These are phyloP conservation scores for Rhagonycha fulva DNA, from an alignment of 2,888 invertebrate genomes.

Conservation along the genomic window DNA sequence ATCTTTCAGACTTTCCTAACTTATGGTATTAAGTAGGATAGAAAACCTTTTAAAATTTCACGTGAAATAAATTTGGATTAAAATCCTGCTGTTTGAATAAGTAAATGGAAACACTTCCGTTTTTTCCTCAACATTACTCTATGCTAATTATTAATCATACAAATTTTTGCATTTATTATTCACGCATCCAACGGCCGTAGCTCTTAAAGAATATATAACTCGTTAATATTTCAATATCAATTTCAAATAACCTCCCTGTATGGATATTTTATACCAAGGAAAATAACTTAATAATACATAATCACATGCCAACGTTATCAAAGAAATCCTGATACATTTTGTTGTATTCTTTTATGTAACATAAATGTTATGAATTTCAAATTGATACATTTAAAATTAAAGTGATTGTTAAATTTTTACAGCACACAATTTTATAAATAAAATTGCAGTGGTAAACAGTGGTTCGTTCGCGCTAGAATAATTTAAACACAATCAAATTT, in stretches of 20 bases:
- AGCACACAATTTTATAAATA: neutral
- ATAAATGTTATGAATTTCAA: neutral
- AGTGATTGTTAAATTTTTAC: neutral
- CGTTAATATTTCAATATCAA: neutral
- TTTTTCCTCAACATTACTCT: neutral
- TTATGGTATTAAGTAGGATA: slow-evolving; percentile 46
- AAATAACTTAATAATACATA: neutral
- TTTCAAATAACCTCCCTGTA: neutral
- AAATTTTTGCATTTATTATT: neutral
- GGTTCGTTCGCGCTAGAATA: neutral
- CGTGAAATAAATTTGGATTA: slow-evolving; percentile 46
- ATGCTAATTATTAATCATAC: neutral
- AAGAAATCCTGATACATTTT: neutral
- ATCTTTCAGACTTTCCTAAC: slow-evolving; percentile 44
- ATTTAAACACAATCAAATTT: neutral
- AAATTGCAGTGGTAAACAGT: neutral
- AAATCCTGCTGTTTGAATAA: slow-evolving; percentile 33
- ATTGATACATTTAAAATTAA: neutral
- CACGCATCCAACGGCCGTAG: neutral
- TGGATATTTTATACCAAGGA: neutral
- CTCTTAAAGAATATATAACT: neutral
- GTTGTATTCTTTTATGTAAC: neutral
- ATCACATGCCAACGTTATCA: neutral
- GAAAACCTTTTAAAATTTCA: slow-evolving; percentile 48
- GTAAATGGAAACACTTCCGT: neutral